Percentiles rank a stretch among this genome's conserved stretches.
Evolutionary conservation across 2,797 vertebrate genomes (phyloP).

Genomic region (Eutrigla gurnardus): DNA sequence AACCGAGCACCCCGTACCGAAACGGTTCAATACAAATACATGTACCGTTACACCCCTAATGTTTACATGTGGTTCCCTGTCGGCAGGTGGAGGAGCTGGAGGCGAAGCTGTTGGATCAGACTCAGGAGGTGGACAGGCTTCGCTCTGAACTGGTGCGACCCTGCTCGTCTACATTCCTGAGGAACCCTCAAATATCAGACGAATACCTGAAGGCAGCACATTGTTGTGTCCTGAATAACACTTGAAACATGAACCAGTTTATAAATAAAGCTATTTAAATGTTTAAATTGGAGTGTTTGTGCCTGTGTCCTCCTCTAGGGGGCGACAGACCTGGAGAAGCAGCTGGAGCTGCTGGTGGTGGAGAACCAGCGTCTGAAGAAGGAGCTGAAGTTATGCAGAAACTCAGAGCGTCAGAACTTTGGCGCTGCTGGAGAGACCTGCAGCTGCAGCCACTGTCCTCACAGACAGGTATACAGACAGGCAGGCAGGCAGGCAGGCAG

Average conservation of each 20-base stretch:
- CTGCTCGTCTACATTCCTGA: slow-evolving; percentile 46
- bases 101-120: slow-evolving; percentile 88
- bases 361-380: slow-evolving; percentile 92
- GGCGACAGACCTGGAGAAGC: slow-evolving; percentile 94
- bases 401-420: slow-evolving; percentile 80
- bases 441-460: slow-evolving; percentile 76
- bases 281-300: too few species aligned
- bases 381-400: slow-evolving; percentile 87
- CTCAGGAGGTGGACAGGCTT: slow-evolving; percentile 91
- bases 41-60: too few species aligned
- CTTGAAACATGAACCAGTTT: too few species aligned
- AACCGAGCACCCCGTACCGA: too few species aligned
- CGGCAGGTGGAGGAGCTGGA: slow-evolving; percentile 91
- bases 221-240: too few species aligned
- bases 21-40: too few species aligned
- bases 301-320: slow-evolving; percentile 79
- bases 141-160: slow-evolving; percentile 90
- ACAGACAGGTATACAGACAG: slow-evolving; percentile 83
- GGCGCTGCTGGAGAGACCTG: slow-evolving; percentile 60
- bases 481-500: neutral
- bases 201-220: too few species aligned
- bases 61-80: neutral
- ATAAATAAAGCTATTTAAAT: too few species aligned
- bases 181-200: neutral
- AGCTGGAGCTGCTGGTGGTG: slow-evolving; percentile 89